Conservation (phyloP, 2,797 vertebrate species). For the Poecilia gillii region DNA sequence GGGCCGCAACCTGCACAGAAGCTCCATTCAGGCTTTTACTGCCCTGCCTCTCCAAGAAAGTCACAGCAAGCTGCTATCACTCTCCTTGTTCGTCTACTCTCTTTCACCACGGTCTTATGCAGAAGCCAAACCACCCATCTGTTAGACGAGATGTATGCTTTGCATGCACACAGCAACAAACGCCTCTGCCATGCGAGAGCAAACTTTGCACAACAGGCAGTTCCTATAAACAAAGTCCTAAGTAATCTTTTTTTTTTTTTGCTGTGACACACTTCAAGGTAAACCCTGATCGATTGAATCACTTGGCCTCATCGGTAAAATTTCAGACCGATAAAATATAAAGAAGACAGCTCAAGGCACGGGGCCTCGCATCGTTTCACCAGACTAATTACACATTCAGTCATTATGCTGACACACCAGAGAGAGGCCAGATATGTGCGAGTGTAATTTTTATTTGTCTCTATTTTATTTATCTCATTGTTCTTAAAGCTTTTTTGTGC, state of each 20-base stretch:
- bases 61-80: constrained; percentile 66
- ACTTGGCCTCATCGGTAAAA: constrained; percentile 25
- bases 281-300: constrained; percentile 42
- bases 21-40: constrained; percentile 74
- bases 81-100: constrained; percentile 38
- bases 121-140: constrained; percentile 55
- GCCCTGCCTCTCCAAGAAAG: constrained; percentile 61
- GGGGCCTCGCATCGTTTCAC: constrained; percentile 10
- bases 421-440: constrained; percentile 14
- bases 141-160: constrained; percentile 48
- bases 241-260: background rate
- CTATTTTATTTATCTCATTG: background rate
- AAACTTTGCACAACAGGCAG: background rate
- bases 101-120: constrained; percentile 33
- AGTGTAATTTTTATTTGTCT: background rate
- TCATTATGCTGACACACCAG: constrained; percentile 36
- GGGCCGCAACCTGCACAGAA: constrained; percentile 71
- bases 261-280: constrained; percentile 19
- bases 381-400: constrained; percentile 33
- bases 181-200: constrained; percentile 26
- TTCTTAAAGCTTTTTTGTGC: background rate
- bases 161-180: constrained; percentile 31
- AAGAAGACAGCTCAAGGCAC: constrained; percentile 22
- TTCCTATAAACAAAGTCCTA: background rate
- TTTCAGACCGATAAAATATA: constrained; percentile 45